phyloP scores from a whole-genome alignment of 2,113 vertebrate genomes.

The Gobius niger region DNA sequence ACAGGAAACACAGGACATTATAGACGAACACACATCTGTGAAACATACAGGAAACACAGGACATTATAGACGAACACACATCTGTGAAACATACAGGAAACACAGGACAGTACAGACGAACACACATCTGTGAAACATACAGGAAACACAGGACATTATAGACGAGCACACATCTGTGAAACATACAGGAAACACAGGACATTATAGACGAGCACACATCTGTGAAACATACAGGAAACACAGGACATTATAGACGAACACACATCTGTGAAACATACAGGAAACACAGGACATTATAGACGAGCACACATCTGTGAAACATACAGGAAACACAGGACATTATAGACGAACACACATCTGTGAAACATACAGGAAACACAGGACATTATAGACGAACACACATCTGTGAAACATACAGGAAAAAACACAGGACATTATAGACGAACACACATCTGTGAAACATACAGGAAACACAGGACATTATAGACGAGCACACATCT shows the following conservation, averaged over 20 bases:
- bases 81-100: slow-evolving; percentile 56
- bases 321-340: background rate
- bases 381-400: background rate
- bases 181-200: slow-evolving; percentile 11
- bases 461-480: slow-evolving; percentile 1
- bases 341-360: too few relatives aligned
- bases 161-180: slow-evolving; percentile 53
- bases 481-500: too few relatives aligned
- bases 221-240: slow-evolving; percentile 57
- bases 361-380: slow-evolving; percentile 57
- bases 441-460: slow-evolving; percentile 55
- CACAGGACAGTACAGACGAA: background rate
- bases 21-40: slow-evolving; percentile 48
- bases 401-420: slow-evolving; percentile 59
- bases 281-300: background rate
- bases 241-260: background rate
- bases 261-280: slow-evolving; percentile 56
- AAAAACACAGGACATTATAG: background rate
- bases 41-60: slow-evolving; percentile 26
- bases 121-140: slow-evolving; percentile 56
- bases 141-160: background rate
- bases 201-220: background rate
- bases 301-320: slow-evolving; percentile 53
- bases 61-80: background rate
- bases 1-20: background rate